These are phyloP conservation scores for Metallyticus violacea DNA, from an alignment of 2,888 invertebrate genomes.

Conservation along the genomic window DNA sequence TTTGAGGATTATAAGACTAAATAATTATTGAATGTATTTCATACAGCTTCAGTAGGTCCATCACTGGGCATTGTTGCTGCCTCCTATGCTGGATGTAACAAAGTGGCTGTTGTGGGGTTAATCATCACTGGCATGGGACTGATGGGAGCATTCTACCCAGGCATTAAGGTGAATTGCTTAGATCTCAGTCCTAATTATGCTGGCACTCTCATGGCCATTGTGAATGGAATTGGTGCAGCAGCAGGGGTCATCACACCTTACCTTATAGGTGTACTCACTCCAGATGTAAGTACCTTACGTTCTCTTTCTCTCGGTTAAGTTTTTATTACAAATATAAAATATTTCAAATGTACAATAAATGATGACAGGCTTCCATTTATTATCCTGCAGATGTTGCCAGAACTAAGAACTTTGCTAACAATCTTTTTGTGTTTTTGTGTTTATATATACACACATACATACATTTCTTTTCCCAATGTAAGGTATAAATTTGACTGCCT, in stretches of 20 bases:
- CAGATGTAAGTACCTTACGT: conserved; percentile 59
- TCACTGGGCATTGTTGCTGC: conserved; percentile 65
- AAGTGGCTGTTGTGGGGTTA: conserved; percentile 56
- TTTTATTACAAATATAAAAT: too few relatives aligned
- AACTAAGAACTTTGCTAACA: too few relatives aligned
- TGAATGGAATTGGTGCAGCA: conserved; percentile 68
- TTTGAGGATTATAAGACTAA: background rate
- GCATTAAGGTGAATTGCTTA: conserved; percentile 66
- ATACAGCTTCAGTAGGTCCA: conserved; percentile 56
- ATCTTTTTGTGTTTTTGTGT: too few relatives aligned
- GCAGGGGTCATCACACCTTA: conserved; percentile 69
- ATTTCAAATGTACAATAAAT: too few relatives aligned
- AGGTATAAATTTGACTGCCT: too few relatives aligned
- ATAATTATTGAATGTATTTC: background rate
- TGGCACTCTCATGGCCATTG: conserved; percentile 65
- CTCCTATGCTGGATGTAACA: conserved; percentile 66
- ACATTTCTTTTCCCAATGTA: too few relatives aligned
- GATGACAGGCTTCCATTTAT: too few relatives aligned
- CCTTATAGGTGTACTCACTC: conserved; percentile 63
- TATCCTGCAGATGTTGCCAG: too few relatives aligned
- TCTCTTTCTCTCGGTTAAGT: too few relatives aligned
- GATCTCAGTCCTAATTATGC: conserved; percentile 66
- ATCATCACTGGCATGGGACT: conserved; percentile 67
- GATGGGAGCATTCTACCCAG: conserved; percentile 69
- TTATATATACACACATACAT: too few relatives aligned